Base-by-base conservation (phyloP, 1,140 invertebrate genomes). In the Procambarus virginalis region DNA sequence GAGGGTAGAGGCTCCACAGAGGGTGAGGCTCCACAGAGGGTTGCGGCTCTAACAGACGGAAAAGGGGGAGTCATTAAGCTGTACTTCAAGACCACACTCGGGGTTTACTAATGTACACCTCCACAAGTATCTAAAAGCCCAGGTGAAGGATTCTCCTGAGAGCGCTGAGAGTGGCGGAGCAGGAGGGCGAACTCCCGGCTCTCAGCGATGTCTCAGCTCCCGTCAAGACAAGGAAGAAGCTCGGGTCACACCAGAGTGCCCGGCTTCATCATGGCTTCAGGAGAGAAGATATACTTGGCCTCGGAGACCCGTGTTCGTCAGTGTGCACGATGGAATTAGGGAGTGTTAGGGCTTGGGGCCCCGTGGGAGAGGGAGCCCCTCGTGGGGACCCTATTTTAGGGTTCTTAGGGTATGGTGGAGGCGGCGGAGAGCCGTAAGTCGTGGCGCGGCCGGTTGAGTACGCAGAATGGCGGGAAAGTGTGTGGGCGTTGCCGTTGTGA, bases 261-360 rank as follows among this genome's bases (percentile, higher is more conserved):
- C 6, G 86, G 86, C 48, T 88, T 88, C 86, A 88, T 88, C 86
- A 88, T 88, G 78, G 86, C 86, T 68, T 88, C 86, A 4, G 86
- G 79, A 17, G 86, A 88, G 46, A 88, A 88, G 77, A 88, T 88
- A 58, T 80, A 88, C 68, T 88, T 81, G 4, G 86, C 79, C 46
- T 88, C 86, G 3, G 86, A 78, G 86, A 88, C 2, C 64, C 78
- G 4, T 20, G 45, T 6, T 58, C 64, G 10, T 81, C 22, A 49
- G 75, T 34, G 10, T 58, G 49, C 3, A 78, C 60, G 46, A n/a
- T 17, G 20, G 78, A 55, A 48, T 49, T 82, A 14, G 55, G 45
- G 8, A 64, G 58, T 10, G 58, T 49, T 12, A 82, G 45, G 58
- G 80, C 3, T 6, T n/a, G 22, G 3, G 68, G 20, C 20, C 70